Percentiles rank a stretch among this genome's conserved stretches.
Evolutionary conservation across 2,113 vertebrate species (phyloP).

Genomic region (Tricholaema leucomelas): DNA sequence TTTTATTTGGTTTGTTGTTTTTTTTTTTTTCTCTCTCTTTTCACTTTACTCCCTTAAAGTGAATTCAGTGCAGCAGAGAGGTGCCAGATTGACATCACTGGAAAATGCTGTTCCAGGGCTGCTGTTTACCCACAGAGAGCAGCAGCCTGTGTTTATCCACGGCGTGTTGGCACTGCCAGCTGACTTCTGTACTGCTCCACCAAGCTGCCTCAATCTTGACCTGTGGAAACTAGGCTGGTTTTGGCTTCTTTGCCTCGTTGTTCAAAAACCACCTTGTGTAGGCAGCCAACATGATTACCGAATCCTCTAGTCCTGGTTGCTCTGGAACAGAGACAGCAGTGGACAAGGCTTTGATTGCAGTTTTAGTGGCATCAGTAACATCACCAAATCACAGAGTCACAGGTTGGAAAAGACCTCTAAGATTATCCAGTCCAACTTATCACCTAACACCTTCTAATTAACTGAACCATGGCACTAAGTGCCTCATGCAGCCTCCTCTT

Average conservation of each 20-base stretch:
- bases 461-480: no score
- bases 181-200: not conserved
- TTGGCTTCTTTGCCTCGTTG: not conserved
- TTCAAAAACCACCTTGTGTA: not conserved
- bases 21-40: not conserved
- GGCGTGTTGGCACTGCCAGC: not conserved
- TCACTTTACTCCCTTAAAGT: not conserved
- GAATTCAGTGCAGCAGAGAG: constrained; percentile 31
- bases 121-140: constrained; percentile 36
- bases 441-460: no score
- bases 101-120: constrained; percentile 59
- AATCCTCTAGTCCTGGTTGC: not conserved
- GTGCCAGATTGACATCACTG: constrained; percentile 58
- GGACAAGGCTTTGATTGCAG: not conserved
- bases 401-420: no score
- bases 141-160: constrained; percentile 20
- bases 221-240: not conserved
- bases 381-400: not conserved
- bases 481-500: no score
- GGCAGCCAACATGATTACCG: not conserved
- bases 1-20: not conserved
- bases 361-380: not conserved
- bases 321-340: not conserved
- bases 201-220: not conserved
- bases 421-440: no score